Conservation (phyloP, 2,888 invertebrate genomes). For the Tyria jacobaeae region DNA sequence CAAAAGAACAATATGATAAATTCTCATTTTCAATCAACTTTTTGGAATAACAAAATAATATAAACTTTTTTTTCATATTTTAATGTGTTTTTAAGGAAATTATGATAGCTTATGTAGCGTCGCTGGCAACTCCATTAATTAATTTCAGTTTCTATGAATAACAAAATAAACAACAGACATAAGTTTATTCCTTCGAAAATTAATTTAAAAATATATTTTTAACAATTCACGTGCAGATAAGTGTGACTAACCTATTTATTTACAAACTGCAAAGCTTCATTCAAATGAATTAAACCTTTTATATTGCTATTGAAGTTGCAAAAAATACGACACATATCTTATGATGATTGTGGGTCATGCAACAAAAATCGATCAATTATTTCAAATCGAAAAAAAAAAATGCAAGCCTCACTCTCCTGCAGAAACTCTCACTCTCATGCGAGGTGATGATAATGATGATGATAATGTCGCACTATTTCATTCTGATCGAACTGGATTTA, state of each 20-base stretch:
- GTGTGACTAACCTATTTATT: not conserved
- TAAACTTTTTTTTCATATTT: conserved; percentile 19
- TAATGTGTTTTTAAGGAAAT: conserved; percentile 37
- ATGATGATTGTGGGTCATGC: too few relatives aligned
- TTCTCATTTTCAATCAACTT: conserved; percentile 19
- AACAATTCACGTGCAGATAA: not conserved
- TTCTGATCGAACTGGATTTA: too few relatives aligned
- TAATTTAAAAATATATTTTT: not conserved
- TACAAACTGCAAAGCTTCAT: not conserved
- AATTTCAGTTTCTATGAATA: conserved; percentile 36
- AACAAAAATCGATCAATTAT: too few relatives aligned
- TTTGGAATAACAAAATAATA: conserved; percentile 32
- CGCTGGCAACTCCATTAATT: conserved; percentile 39
- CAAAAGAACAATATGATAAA: too few relatives aligned
- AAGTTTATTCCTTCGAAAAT: conserved; percentile 13
- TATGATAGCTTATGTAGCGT: conserved; percentile 46
- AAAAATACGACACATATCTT: too few relatives aligned
- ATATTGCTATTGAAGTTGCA: too few relatives aligned
- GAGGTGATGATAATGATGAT: too few relatives aligned
- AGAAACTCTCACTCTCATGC: too few relatives aligned
- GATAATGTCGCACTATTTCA: too few relatives aligned
- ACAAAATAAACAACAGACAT: conserved; percentile 18
- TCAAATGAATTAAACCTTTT: too few relatives aligned
- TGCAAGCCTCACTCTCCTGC: too few relatives aligned
- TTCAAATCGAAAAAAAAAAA: too few relatives aligned